A percentile compares a stretch with the other conserved stretches of the same genome.
These are phyloP conservation scores for Fratercula arctica DNA, from an alignment of 2,797 vertebrate genomes.

Conservation along the genomic window DNA sequence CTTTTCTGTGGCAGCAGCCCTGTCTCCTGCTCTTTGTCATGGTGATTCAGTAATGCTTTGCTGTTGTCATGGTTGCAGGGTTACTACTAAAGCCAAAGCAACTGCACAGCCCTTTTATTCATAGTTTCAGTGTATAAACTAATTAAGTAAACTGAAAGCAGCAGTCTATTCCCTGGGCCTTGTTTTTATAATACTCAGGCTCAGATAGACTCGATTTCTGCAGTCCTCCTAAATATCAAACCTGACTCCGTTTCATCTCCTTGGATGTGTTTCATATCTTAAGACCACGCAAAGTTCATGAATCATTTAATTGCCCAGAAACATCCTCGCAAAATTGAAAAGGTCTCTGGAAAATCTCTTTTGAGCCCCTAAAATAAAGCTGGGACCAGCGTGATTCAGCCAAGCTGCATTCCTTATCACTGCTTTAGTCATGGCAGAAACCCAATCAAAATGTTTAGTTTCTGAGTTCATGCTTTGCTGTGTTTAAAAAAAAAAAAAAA, in stretches of 20 bases:
- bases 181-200: background rate
- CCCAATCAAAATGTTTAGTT: background rate
- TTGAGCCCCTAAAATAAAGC: background rate
- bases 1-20: background rate
- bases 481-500: background rate
- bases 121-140: constrained; percentile 47
- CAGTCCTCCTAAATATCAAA: background rate
- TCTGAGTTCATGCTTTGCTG: background rate
- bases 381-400: background rate
- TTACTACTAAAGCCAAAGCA: constrained; percentile 56
- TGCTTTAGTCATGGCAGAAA: background rate
- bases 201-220: background rate
- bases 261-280: background rate
- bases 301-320: constrained; percentile 6
- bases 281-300: background rate
- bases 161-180: constrained; percentile 4
- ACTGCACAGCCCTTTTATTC: constrained; percentile 64
- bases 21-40: constrained; percentile 53
- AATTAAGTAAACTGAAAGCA: constrained; percentile 54
- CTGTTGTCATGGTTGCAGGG: constrained; percentile 70
- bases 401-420: background rate
- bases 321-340: background rate
- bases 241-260: background rate
- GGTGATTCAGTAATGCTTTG: constrained; percentile 63
- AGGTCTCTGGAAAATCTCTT: constrained; percentile 1